phyloP scores from a whole-genome alignment of 2,113 vertebrate genomes.

The Triplophysa siluroides region DNA sequence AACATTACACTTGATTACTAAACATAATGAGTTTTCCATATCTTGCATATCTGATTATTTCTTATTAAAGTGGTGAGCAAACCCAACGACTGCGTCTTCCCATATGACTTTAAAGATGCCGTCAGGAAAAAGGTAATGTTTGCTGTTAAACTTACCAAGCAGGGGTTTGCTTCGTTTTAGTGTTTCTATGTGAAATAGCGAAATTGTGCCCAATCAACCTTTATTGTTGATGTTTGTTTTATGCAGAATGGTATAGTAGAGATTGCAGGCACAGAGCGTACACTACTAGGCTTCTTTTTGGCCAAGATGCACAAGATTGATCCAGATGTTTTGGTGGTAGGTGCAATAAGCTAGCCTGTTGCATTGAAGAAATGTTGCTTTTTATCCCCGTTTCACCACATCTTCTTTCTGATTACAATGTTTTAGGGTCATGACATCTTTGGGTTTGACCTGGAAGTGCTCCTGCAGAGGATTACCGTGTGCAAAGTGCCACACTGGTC shows the following conservation, averaged over 20 bases:
- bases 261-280: conserved; percentile 89
- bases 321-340: conserved; percentile 97
- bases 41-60: neutral
- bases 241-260: conserved; percentile 89
- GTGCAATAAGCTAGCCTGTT: conserved; percentile 43
- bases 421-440: conserved; percentile 96
- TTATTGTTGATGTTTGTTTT: neutral
- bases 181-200: neutral
- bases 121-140: conserved; percentile 84
- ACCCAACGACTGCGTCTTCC: conserved; percentile 92
- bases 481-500: conserved; percentile 97
- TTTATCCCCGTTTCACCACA: neutral
- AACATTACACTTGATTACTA: neutral
- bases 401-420: conserved; percentile 47
- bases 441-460: conserved; percentile 95
- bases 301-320: conserved; percentile 98
- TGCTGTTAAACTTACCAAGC: neutral
- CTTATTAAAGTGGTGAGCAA: conserved; percentile 84
- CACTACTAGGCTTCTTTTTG: conserved; percentile 91
- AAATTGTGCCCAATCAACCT: neutral
- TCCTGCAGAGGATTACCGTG: conserved; percentile 89
- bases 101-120: conserved; percentile 87
- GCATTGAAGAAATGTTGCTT: neutral
- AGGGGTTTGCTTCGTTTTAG: neutral
- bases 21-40: too few species aligned